Percentiles rank a stretch among this genome's conserved stretches.
Conservation (phyloP, 1,140 invertebrate species). For the Ericerus pela region DNA sequence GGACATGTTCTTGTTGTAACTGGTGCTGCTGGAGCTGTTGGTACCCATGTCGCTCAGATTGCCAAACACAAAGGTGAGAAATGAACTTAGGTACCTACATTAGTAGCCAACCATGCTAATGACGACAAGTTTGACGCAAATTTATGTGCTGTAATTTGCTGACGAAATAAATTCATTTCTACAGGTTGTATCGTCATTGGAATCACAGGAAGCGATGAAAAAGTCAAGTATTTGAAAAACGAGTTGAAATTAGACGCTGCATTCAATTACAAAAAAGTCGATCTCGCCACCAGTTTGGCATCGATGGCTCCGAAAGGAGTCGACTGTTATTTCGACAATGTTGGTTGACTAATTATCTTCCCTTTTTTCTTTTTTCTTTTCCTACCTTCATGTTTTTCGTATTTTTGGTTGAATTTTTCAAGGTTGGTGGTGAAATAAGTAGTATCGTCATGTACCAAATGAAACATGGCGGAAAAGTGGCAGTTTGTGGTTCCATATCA, state of each 20-base stretch:
- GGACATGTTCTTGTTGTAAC: conserved; percentile 52
- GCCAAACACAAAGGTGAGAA: conserved; percentile 43
- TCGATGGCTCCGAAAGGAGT: conserved; percentile 37
- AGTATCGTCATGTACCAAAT: conserved; percentile 30
- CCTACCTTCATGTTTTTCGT: not conserved
- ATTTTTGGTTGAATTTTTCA: conserved; percentile 1
- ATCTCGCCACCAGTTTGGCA: conserved; percentile 37
- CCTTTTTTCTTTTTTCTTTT: not conserved
- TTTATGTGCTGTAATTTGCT: not conserved
- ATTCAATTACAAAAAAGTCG: conserved; percentile 52
- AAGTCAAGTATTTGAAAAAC: conserved; percentile 48
- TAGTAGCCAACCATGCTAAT: no score
- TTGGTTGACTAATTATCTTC: conserved; percentile 20
- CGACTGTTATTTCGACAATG: conserved; percentile 42
- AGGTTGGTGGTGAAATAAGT: conserved; percentile 34
- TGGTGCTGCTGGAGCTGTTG: conserved; percentile 49
- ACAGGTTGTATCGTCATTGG: conserved; percentile 51
- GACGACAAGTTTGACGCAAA: no score
- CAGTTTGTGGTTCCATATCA: conserved; percentile 34
- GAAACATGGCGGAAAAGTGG: conserved; percentile 30
- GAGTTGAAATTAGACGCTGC: conserved; percentile 49
- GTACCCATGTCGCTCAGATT: conserved; percentile 54
- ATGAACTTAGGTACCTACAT: not conserved
- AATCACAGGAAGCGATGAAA: conserved; percentile 50
- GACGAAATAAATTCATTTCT: not conserved